Evolutionary conservation across 2,797 vertebrate species (phyloP).

Genomic region (Argya squamiceps): DNA sequence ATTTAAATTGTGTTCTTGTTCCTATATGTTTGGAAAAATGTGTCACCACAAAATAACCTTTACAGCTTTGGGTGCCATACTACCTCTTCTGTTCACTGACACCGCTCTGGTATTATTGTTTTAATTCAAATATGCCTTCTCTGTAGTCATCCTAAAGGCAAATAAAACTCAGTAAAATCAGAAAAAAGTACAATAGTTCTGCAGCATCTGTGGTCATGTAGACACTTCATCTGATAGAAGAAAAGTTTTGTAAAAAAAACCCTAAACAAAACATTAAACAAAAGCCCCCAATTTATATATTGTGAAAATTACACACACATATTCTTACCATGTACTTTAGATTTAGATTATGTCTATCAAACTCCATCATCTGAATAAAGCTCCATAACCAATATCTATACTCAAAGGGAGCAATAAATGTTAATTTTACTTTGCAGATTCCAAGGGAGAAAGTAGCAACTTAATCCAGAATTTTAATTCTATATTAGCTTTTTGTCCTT

Average conservation of each 20-base stretch:
- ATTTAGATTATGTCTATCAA: neutral
- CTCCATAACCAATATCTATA: neutral
- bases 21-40: neutral
- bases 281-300: rapidly evolving
- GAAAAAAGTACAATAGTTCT: neutral
- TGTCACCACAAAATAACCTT: neutral
- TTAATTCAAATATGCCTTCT: neutral
- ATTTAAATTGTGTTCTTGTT: neutral
- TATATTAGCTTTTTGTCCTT: neutral
- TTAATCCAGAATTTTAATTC: neutral
- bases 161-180: neutral
- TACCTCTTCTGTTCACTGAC: neutral
- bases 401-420: neutral
- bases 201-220: neutral
- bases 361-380: neutral
- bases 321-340: neutral
- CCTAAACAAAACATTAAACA: neutral
- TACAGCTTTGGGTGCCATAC: neutral
- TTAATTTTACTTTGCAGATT: neutral
- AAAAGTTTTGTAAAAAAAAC: neutral
- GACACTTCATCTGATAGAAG: neutral
- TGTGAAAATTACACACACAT: neutral
- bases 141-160: neutral
- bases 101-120: neutral
- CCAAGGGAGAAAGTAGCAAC: neutral